These are phyloP conservation scores for Zapornia atra DNA, from an alignment of 2,113 vertebrate species.

Conservation along the genomic window DNA sequence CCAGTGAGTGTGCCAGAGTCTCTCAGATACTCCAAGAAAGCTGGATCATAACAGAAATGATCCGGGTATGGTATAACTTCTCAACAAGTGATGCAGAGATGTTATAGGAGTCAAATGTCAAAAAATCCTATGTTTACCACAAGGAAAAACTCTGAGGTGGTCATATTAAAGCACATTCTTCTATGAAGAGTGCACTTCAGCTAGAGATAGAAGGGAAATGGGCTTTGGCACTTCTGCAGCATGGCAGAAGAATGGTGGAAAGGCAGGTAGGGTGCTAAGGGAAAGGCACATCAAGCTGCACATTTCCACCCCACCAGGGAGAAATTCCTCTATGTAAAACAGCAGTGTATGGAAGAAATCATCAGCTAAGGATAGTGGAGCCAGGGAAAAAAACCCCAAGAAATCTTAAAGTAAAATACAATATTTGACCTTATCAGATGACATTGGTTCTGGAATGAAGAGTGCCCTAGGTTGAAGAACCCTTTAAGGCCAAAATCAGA, in stretches of 20 bases:
- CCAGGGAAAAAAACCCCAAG: fast-evolving
- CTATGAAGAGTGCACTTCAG: background rate
- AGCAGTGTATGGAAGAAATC: background rate
- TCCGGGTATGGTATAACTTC: background rate
- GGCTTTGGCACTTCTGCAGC: background rate
- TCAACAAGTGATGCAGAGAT: background rate
- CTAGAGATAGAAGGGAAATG: background rate
- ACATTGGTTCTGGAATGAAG: background rate
- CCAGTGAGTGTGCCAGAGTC: background rate
- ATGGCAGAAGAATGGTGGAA: background rate
- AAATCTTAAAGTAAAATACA: background rate
- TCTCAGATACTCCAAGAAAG: background rate
- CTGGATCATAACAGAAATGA: background rate
- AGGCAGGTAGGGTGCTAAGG: background rate
- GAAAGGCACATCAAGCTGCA: background rate
- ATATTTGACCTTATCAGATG: background rate
- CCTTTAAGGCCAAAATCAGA: background rate
- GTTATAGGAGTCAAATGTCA: background rate
- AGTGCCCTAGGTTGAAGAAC: background rate
- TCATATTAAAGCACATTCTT: background rate
- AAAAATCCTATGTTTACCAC: background rate
- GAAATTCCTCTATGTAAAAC: background rate
- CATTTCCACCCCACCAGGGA: background rate
- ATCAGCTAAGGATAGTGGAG: background rate
- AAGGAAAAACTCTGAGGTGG: background rate